These are phyloP conservation scores for Battus philenor DNA, from an alignment of 1,140 invertebrate genomes.

Conservation along the genomic window DNA sequence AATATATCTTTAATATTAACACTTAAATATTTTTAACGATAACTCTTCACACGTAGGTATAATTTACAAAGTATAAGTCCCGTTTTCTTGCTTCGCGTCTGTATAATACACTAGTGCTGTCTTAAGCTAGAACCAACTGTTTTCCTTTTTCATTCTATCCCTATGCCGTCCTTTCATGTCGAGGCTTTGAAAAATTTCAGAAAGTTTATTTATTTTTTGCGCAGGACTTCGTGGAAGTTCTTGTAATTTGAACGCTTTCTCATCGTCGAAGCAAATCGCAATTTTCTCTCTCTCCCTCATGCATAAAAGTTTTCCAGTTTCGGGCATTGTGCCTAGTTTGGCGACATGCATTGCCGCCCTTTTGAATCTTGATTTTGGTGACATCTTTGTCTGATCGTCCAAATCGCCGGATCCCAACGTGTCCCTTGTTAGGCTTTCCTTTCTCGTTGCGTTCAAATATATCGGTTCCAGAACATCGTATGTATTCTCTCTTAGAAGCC, in stretches of 20 bases:
- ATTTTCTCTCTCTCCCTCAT: constrained; percentile 53
- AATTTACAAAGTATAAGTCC: constrained; percentile 28
- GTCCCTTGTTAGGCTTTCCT: constrained; percentile 28
- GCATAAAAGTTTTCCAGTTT: constrained; percentile 58
- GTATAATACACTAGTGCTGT: not conserved
- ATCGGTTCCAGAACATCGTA: constrained; percentile 66
- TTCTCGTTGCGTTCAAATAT: constrained; percentile 42
- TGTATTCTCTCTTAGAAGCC: constrained; percentile 58
- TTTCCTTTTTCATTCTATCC: constrained; percentile 64
- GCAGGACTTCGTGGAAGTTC: constrained; percentile 45
- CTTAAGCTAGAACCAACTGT: constrained; percentile 53
- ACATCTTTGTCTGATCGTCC: constrained; percentile 28
- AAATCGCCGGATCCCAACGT: constrained; percentile 18
- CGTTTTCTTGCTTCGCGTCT: constrained; percentile 29
- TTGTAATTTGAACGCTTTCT: constrained; percentile 44
- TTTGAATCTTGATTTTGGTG: constrained; percentile 61
- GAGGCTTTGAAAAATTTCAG: constrained; percentile 61
- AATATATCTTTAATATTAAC: constrained; percentile 29
- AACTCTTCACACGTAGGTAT: constrained; percentile 28
- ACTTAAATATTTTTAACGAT: constrained; percentile 26
- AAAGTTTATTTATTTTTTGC: constrained; percentile 50
- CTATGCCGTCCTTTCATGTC: constrained; percentile 55
- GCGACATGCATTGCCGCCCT: constrained; percentile 61
- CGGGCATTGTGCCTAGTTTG: constrained; percentile 50
- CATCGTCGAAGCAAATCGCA: constrained; percentile 28